Percentiles rank a stretch among this genome's conserved stretches.
phyloP scores from a whole-genome alignment of 2,888 invertebrate species.

The Candidula unifasciata region DNA sequence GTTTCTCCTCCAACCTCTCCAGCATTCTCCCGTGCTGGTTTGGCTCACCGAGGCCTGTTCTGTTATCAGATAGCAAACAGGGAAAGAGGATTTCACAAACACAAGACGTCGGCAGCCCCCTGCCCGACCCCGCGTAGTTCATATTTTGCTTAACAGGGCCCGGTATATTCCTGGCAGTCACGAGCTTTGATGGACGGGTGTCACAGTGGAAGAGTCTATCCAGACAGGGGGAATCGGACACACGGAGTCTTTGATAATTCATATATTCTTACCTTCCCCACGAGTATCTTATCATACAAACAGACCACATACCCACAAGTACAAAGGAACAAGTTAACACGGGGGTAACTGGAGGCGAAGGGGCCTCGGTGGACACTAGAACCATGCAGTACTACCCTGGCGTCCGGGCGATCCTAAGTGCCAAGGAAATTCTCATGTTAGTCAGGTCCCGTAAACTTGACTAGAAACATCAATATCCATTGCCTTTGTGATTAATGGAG shows the following conservation, averaged over 20 bases:
- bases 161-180: conserved; percentile 69
- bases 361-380: neutral
- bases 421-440: conserved; percentile 73
- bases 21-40: neutral
- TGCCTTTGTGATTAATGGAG: conserved; percentile 70
- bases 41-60: conserved; percentile 23
- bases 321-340: too few relatives aligned
- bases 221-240: neutral
- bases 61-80: conserved; percentile 42
- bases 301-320: too few relatives aligned
- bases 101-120: conserved; percentile 48
- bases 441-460: conserved; percentile 73
- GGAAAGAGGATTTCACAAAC: conserved; percentile 1
- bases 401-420: conserved; percentile 65
- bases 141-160: conserved; percentile 57
- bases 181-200: conserved; percentile 74
- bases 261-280: too few relatives aligned
- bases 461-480: conserved; percentile 74
- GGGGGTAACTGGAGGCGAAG: too few relatives aligned
- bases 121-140: conserved; percentile 56
- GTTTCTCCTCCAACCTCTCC: neutral
- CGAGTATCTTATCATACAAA: too few relatives aligned
- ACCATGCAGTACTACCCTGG: conserved; percentile 46
- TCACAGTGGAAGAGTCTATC: conserved; percentile 70
- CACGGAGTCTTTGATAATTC: neutral